Evolutionary conservation across 2,113 vertebrate genomes (phyloP).

Genomic region (Passer domesticus): DNA sequence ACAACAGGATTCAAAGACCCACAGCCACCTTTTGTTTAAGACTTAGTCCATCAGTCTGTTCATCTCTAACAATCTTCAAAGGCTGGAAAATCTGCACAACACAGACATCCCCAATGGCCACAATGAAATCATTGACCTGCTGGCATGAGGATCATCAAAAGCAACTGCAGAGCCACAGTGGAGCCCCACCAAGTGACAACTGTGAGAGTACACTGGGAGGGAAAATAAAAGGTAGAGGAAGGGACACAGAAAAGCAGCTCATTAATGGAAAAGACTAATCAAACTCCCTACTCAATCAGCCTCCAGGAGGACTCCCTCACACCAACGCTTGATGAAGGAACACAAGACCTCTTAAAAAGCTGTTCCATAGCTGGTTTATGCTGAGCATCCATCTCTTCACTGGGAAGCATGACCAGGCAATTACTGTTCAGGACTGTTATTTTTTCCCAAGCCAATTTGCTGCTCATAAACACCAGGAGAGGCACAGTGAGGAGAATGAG

Average conservation of each 20-base stretch:
- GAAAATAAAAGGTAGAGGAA: constrained; percentile 17
- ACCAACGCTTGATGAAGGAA: neutral
- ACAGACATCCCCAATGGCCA: neutral
- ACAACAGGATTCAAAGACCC: neutral
- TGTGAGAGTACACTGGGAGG: neutral
- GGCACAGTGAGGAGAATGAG: neutral
- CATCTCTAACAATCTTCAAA: neutral
- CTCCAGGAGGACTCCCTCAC: neutral
- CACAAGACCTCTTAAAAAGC: neutral
- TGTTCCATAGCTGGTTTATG: neutral
- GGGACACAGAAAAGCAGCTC: neutral
- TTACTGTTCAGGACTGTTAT: neutral
- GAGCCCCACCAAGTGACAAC: neutral
- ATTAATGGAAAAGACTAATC: neutral
- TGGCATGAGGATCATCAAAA: neutral
- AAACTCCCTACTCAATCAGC: neutral
- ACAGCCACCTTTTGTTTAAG: neutral
- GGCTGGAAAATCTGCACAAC: neutral
- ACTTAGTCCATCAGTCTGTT: neutral
- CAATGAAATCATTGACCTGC: neutral
- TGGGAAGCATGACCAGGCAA: neutral
- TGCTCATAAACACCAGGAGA: constrained; percentile 11
- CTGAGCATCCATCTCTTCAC: neutral
- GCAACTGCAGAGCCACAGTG: neutral
- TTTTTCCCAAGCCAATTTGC: constrained; percentile 29